Conservation (phyloP, 2,888 invertebrate species). For the Macrophya annulata region DNA sequence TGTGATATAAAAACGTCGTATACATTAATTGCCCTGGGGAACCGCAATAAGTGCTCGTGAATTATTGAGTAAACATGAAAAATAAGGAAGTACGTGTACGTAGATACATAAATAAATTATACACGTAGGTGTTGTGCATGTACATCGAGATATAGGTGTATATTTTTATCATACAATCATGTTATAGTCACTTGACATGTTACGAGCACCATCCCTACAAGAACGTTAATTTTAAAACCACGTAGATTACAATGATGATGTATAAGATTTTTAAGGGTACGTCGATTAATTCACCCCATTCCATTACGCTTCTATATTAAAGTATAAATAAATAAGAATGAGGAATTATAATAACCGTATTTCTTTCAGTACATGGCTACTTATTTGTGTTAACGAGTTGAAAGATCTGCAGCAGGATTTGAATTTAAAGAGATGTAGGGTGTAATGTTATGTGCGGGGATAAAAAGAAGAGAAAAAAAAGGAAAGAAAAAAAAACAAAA, state of each 20-base stretch:
- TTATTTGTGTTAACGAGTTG: background rate
- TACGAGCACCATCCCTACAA: conserved; percentile 1
- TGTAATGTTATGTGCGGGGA: background rate
- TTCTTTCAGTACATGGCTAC: background rate
- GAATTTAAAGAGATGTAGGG: background rate
- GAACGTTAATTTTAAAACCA: conserved; percentile 5
- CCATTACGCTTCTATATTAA: background rate
- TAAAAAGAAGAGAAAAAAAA: background rate
- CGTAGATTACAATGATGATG: background rate
- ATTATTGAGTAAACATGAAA: conserved; percentile 1
- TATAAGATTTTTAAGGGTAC: background rate
- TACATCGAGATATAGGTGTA: background rate
- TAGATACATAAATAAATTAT: background rate
- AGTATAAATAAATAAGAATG: background rate
- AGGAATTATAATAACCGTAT: background rate
- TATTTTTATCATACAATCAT: background rate
- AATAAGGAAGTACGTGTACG: conserved; percentile 17
- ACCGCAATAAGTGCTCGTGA: conserved; percentile 15
- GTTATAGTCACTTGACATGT: background rate
- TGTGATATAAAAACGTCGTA: conserved; percentile 28
- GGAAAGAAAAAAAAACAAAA: background rate
- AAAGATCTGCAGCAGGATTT: background rate
- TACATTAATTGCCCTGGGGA: conserved; percentile 25
- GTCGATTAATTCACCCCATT: background rate
- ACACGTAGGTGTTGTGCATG: background rate